Conservation (phyloP, 2,888 invertebrate species). For the Strigamia transsilvanica region DNA sequence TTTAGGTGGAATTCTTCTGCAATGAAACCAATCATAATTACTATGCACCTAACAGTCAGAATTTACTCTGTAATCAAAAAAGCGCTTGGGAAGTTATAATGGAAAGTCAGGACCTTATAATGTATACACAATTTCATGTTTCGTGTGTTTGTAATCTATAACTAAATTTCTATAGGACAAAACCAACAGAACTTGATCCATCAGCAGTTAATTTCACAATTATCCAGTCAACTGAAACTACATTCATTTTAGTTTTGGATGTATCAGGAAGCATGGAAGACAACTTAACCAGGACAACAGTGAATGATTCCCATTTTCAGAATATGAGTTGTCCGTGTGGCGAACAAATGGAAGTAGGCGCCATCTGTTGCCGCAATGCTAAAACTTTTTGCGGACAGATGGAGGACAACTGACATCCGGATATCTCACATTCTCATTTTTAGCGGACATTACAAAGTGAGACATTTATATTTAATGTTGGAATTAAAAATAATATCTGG, state of each 20-base stretch:
- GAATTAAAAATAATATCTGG: no score
- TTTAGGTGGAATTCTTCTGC: slow-evolving; percentile 50
- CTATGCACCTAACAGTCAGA: slow-evolving; percentile 41
- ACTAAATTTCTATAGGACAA: not conserved
- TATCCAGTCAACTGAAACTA: not conserved
- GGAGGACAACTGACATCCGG: no score
- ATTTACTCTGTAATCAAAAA: slow-evolving; percentile 9
- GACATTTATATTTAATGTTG: no score
- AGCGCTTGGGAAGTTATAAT: slow-evolving; percentile 48
- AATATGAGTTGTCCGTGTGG: no score
- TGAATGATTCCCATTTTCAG: no score
- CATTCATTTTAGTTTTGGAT: slow-evolving; percentile 37
- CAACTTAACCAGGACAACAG: not conserved
- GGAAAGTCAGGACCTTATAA: not conserved
- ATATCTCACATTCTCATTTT: no score
- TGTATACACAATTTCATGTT: not conserved
- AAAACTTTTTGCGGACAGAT: no score
- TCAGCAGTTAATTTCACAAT: not conserved
- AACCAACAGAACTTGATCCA: not conserved
- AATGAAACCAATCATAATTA: slow-evolving; percentile 29
- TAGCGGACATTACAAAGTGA: no score
- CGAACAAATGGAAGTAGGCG: no score
- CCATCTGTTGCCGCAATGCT: no score
- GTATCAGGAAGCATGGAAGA: slow-evolving; percentile 46
- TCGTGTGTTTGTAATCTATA: not conserved